Conservation (phyloP, 2,113 vertebrate genomes). For the Aix galericulata region DNA sequence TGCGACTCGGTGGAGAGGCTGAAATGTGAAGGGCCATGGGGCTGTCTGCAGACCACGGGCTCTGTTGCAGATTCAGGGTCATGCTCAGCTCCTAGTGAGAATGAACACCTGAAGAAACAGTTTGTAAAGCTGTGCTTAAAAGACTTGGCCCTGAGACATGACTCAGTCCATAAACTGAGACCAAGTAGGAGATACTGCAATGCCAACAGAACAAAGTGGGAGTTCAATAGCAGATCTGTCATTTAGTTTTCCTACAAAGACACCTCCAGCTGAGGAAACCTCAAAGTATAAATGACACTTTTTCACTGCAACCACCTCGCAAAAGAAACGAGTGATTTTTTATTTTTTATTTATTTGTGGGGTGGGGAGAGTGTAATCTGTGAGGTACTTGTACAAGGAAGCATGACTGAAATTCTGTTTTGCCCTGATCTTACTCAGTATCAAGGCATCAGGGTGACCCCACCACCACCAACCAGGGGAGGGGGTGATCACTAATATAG, state of each 20-base stretch:
- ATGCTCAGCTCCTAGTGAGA: neutral
- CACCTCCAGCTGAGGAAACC: neutral
- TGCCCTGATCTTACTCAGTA: neutral
- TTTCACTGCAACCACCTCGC: neutral
- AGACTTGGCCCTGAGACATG: neutral
- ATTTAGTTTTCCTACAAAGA: neutral
- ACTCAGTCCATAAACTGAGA: rapidly evolving
- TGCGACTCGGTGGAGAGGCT: neutral
- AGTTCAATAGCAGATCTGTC: neutral
- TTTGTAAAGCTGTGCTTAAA: neutral
- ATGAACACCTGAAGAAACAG: neutral
- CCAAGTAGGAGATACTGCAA: neutral
- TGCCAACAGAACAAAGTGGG: neutral
- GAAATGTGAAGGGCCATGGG: rapidly evolving
- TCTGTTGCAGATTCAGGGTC: neutral
- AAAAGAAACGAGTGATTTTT: neutral
- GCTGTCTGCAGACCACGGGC: rapidly evolving
- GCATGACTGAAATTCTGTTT: neutral
- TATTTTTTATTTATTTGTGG: neutral
- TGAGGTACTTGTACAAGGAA: neutral
- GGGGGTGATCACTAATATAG: neutral
- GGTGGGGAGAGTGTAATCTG: neutral
- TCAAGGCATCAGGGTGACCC: neutral
- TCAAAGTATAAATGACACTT: neutral
- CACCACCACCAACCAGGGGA: neutral